Percentiles rank a stretch among this genome's conserved stretches.
Evolutionary conservation across 2,797 vertebrate genomes (phyloP).

Genomic region (Malacoctenus gilli): DNA sequence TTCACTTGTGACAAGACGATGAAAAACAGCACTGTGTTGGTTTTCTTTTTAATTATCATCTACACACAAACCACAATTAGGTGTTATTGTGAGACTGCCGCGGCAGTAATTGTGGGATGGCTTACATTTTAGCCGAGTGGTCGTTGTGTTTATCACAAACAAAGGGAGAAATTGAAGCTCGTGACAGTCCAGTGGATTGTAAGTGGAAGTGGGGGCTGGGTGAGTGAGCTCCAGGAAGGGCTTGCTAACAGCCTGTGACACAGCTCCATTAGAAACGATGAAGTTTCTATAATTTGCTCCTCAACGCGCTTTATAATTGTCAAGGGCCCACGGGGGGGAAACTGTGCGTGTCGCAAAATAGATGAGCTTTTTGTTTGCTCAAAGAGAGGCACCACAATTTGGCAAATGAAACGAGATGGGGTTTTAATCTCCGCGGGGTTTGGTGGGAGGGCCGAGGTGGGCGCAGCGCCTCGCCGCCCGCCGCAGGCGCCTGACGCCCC

Average conservation of each 20-base stretch:
- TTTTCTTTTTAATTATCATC: constrained; percentile 1
- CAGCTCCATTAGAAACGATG: constrained; percentile 66
- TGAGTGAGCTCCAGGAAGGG: constrained; percentile 63
- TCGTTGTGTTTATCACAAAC: constrained; percentile 59
- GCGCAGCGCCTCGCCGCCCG: constrained; percentile 32
- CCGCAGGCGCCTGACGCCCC: constrained; percentile 2
- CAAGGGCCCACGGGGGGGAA: constrained; percentile 56
- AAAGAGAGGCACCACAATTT: constrained; percentile 47
- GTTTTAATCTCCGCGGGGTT: constrained; percentile 57
- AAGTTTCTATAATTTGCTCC: constrained; percentile 67
- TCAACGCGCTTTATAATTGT: constrained; percentile 67
- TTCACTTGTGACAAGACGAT: constrained; percentile 46
- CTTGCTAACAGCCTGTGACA: constrained; percentile 70
- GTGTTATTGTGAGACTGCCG: constrained; percentile 15
- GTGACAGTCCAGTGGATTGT: constrained; percentile 64
- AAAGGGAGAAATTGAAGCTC: constrained; percentile 50
- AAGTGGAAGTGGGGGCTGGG: constrained; percentile 60
- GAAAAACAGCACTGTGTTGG: constrained; percentile 18
- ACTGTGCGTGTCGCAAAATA: constrained; percentile 63
- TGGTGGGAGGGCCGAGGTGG: constrained; percentile 30
- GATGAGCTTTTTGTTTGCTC: constrained; percentile 61
- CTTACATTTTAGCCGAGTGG: constrained; percentile 61
- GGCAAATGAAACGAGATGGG: constrained; percentile 64
- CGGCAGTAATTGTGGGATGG: constrained; percentile 38
- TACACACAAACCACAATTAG: constrained; percentile 22